Evolutionary conservation across 2,113 vertebrate genomes (phyloP).

Genomic region (Sinocyclocheilus maitianheensis): DNA sequence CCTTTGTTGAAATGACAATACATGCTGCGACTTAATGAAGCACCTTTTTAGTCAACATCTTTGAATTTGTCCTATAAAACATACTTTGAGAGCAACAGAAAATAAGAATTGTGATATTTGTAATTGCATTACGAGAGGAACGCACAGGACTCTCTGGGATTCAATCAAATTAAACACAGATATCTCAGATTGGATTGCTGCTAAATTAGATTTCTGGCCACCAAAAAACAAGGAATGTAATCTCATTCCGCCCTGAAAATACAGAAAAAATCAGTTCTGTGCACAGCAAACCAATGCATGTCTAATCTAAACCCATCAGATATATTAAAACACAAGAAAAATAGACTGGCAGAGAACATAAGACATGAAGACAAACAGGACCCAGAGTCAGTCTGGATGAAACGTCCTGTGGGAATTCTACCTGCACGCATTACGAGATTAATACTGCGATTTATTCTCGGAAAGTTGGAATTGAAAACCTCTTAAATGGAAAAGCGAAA

Average conservation of each 20-base stretch:
- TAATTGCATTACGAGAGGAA: slow-evolving; percentile 58
- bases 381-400: slow-evolving; percentile 20
- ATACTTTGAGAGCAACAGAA: slow-evolving; percentile 42
- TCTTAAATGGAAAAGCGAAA: no score
- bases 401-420: neutral
- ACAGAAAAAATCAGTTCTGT: slow-evolving; percentile 56
- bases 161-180: slow-evolving; percentile 62
- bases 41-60: slow-evolving; percentile 52
- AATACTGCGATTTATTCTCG: neutral
- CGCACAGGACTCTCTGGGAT: slow-evolving; percentile 55
- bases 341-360: slow-evolving; percentile 8
- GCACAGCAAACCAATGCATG: slow-evolving; percentile 48
- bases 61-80: slow-evolving; percentile 46
- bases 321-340: slow-evolving; percentile 65
- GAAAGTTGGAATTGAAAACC: neutral
- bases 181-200: slow-evolving; percentile 68
- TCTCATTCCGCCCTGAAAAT: slow-evolving; percentile 62
- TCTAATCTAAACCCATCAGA: slow-evolving; percentile 63
- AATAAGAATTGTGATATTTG: slow-evolving; percentile 59
- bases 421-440: slow-evolving; percentile 14
- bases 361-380: slow-evolving; percentile 32
- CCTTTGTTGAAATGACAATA: slow-evolving; percentile 51
- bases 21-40: slow-evolving; percentile 49
- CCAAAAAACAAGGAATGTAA: slow-evolving; percentile 57
- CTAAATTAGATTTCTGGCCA: slow-evolving; percentile 68